phyloP scores from a whole-genome alignment of 1,140 invertebrate genomes.

The Hydropsyche tenuis region DNA sequence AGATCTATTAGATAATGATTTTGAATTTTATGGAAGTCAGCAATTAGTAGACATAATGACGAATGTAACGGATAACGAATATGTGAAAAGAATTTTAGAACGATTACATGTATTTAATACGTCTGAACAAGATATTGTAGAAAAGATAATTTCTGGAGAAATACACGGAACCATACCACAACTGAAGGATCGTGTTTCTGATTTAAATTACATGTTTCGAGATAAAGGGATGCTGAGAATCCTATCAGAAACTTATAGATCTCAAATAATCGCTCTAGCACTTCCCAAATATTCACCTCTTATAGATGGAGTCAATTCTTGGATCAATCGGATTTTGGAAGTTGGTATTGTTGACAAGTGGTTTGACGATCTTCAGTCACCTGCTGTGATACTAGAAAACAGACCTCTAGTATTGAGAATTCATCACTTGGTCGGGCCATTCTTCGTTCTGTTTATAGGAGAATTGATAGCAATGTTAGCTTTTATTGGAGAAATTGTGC shows the following conservation, averaged over 20 bases:
- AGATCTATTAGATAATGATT: conserved; percentile 42
- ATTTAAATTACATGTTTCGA: conserved; percentile 39
- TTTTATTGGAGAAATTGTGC: conserved; percentile 39
- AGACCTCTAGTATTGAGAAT: conserved; percentile 34
- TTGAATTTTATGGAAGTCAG: conserved; percentile 40
- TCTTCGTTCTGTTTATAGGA: conserved; percentile 41
- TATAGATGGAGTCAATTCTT: conserved; percentile 34
- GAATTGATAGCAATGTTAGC: conserved; percentile 27
- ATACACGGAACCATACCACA: conserved; percentile 36
- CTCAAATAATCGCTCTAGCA: conserved; percentile 43
- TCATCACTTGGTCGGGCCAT: conserved; percentile 37
- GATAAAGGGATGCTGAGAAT: conserved; percentile 32
- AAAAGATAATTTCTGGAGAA: conserved; percentile 36
- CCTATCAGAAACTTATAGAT: conserved; percentile 38
- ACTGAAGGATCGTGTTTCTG: conserved; percentile 35
- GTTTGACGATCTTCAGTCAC: conserved; percentile 31
- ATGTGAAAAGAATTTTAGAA: conserved; percentile 33
- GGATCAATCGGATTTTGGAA: conserved; percentile 43
- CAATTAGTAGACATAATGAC: conserved; percentile 33
- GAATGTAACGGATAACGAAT: conserved; percentile 39
- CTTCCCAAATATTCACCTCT: conserved; percentile 40
- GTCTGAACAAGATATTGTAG: conserved; percentile 5
- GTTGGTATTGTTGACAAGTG: conserved; percentile 45
- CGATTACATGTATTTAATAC: conserved; percentile 30
- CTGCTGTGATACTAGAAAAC: conserved; percentile 6